A percentile compares a stretch with the other conserved stretches of the same genome.
phyloP scores from a whole-genome alignment of 2,888 invertebrate genomes.

The Stenodera caucasica region DNA sequence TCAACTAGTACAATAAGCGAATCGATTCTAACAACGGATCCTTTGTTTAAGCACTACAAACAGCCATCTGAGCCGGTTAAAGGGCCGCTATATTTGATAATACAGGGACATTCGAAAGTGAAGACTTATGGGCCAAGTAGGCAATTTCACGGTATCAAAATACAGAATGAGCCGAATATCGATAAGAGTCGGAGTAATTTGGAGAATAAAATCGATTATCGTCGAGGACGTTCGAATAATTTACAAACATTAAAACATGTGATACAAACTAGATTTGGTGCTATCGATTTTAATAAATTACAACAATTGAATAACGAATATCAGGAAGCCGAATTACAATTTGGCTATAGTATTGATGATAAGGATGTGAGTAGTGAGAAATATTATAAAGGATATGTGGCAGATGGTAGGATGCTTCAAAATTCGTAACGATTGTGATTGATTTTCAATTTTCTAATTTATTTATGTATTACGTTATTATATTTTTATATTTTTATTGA shows the following conservation, averaged over 20 bases:
- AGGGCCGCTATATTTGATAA: slow-evolving; percentile 74
- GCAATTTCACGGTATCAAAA: slow-evolving; percentile 54
- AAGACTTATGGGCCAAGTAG: slow-evolving; percentile 76
- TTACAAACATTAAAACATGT: slow-evolving; percentile 53
- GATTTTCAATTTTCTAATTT: slow-evolving; percentile 20
- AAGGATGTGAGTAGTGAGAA: slow-evolving; percentile 60
- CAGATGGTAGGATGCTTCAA: slow-evolving; percentile 53
- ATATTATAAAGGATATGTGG: slow-evolving; percentile 65
- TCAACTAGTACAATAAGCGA: slow-evolving; percentile 53
- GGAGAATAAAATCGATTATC: slow-evolving; percentile 37
- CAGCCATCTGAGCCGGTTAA: slow-evolving; percentile 63
- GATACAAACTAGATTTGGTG: slow-evolving; percentile 52
- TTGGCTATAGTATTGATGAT: slow-evolving; percentile 62
- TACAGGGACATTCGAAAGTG: slow-evolving; percentile 84
- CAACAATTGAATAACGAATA: slow-evolving; percentile 42
- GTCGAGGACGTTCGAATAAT: slow-evolving; percentile 46
- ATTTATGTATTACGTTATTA: slow-evolving; percentile 17
- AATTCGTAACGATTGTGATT: slow-evolving; percentile 29
- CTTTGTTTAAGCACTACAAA: slow-evolving; percentile 65
- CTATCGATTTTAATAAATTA: slow-evolving; percentile 47
- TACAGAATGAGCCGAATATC: slow-evolving; percentile 61
- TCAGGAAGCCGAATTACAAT: slow-evolving; percentile 62
- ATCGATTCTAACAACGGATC: slow-evolving; percentile 62
- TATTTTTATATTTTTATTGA: slow-evolving; percentile 19
- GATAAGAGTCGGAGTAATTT: slow-evolving; percentile 54